Evolutionary conservation across 2,113 vertebrate genomes (phyloP), one percentile per base, ranked within the genome.

Genomic region (Vombatus ursinus): DNA sequence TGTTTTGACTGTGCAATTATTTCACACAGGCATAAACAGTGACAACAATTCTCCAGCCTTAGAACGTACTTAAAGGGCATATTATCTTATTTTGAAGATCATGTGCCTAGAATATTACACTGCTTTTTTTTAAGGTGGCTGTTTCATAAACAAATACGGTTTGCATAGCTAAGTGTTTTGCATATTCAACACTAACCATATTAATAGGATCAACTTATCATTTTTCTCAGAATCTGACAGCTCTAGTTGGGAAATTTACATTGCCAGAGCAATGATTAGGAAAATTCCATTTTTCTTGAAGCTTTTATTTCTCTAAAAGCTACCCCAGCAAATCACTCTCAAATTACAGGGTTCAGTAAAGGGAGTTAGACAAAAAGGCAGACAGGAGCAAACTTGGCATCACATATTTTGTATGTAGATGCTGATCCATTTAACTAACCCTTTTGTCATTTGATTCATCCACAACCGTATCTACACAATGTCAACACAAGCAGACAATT

Each of bases 221-320:
- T 95, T 96, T 97, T 93, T 22, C 68, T 94, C 92, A 92, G 96
- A 84, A 54, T 92, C 19, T 92, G 48, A 92, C 94, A 93, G 92
- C 90, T 90, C 90, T 95, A 48, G 92, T 31, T 95, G 89, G 90
- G 7, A 96, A 95, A 94, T 93, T 54, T 95, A 28, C 92, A 94
- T 92, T 95, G 90, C 93, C 94, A 94, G n/a, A 94, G 89, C 68
- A 96, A 91, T 31, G 92, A 4, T 92, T 95, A 95, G 22, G 0
- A 90, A 61, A 8, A 96, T 89, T 96, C n/a, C 52, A 95, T 95
- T 97, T 96, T 53, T 92, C 89, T 92, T 93, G 89, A 96, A 8
- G 95, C n/a, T 96, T 37, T 53, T 97, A 92, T 97, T 91, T 84
- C 96, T 54, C 89, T 91, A n/a, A 44, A 95, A 91, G 93, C 84